Conservation (phyloP, 2,888 invertebrate species). For the Plagodis dolabraria region DNA sequence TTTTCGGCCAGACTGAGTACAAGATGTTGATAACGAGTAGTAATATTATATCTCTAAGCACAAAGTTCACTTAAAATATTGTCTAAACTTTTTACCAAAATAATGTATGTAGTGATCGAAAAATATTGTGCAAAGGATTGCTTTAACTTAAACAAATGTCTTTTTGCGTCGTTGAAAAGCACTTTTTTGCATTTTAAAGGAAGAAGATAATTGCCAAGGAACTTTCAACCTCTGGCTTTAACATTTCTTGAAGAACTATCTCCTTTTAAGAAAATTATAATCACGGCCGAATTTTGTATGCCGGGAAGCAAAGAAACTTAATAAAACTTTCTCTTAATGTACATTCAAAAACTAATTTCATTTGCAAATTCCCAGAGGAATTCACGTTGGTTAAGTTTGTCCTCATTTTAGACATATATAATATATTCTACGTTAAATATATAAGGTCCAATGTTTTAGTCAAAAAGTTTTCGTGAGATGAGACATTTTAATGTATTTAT, state of each 20-base stretch:
- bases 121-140: no score
- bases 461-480: no score
- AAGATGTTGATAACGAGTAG: no score
- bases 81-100: no score
- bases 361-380: constrained; percentile 39
- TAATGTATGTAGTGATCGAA: no score
- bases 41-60: no score
- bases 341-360: constrained; percentile 46
- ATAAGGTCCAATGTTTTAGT: no score
- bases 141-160: background rate
- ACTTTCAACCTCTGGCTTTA: constrained; percentile 18
- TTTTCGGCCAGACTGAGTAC: no score
- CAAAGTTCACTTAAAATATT: no score
- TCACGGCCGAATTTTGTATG: constrained; percentile 41
- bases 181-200: background rate
- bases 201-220: constrained; percentile 16
- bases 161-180: background rate
- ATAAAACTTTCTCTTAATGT: constrained; percentile 48
- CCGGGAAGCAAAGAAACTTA: constrained; percentile 35
- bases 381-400: constrained; percentile 30
- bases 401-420: background rate
- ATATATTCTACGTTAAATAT: no score
- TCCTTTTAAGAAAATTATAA: constrained; percentile 33
- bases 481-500: no score
- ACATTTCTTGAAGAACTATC: constrained; percentile 24